Evolutionary conservation across 2,888 invertebrate genomes (phyloP).

Genomic region (Girardia tigrina): DNA sequence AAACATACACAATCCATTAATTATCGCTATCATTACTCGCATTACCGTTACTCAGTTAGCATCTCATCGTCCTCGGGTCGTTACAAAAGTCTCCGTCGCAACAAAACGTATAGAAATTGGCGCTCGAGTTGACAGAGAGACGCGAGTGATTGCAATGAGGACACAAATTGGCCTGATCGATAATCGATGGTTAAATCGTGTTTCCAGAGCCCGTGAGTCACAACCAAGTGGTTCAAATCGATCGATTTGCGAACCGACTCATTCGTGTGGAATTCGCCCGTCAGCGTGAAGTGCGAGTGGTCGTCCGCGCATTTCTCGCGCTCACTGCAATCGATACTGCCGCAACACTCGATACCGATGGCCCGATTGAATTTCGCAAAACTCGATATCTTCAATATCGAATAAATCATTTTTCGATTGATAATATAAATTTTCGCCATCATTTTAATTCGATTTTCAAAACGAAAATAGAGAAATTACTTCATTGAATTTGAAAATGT

Average conservation of each 20-base stretch:
- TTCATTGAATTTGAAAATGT: too few relatives aligned
- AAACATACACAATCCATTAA: too few relatives aligned
- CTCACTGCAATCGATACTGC: not conserved
- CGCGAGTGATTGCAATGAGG: not conserved
- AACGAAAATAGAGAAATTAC: too few relatives aligned
- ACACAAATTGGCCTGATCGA: not conserved
- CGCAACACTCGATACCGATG: not conserved
- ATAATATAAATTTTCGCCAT: too few relatives aligned
- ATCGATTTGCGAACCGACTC: not conserved
- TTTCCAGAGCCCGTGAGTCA: not conserved
- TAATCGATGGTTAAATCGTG: not conserved
- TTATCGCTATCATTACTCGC: too few relatives aligned
- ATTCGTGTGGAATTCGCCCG: not conserved
- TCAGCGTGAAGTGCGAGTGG: not conserved
- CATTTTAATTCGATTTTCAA: too few relatives aligned
- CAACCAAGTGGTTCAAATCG: not conserved
- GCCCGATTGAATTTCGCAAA: not conserved
- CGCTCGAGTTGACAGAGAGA: not conserved
- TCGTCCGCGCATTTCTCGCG: not conserved
- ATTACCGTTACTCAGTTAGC: not conserved
- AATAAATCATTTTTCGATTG: too few relatives aligned
- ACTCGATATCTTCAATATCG: too few relatives aligned
- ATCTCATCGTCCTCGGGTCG: not conserved
- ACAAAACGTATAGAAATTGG: not conserved
- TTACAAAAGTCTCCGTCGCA: not conserved